Percentiles rank a stretch among this genome's conserved stretches.
phyloP scores from a whole-genome alignment of 2,888 invertebrate genomes.

The Drosophila macrospina region DNA sequence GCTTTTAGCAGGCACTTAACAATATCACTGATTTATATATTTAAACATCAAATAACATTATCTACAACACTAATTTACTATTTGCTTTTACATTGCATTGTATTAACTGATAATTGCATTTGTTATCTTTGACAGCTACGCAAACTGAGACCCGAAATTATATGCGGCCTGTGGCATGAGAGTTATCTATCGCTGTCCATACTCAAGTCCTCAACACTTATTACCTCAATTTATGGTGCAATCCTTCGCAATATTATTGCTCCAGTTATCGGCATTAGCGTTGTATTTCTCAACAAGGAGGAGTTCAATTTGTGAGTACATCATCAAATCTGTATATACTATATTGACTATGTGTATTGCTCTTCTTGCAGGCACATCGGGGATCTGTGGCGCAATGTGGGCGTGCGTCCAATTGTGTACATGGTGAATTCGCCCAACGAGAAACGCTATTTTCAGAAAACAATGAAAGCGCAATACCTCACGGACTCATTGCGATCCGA shows the following conservation, averaged over 20 bases:
- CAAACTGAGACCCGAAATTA: constrained; percentile 84
- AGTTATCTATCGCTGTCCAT: constrained; percentile 82
- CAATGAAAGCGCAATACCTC: constrained; percentile 85
- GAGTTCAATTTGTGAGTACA: constrained; percentile 84
- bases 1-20: background rate
- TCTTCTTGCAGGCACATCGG: constrained; percentile 82
- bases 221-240: constrained; percentile 85
- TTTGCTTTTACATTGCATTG: no score
- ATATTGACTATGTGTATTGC: background rate
- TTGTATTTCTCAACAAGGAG: constrained; percentile 85
- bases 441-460: constrained; percentile 85
- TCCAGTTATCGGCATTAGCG: constrained; percentile 85
- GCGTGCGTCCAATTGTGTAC: constrained; percentile 85
- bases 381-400: constrained; percentile 85
- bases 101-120: constrained; percentile 1
- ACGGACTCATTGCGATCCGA: constrained; percentile 85
- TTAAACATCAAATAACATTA: background rate
- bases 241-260: constrained; percentile 85
- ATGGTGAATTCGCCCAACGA: constrained; percentile 86
- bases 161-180: constrained; percentile 85
- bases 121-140: constrained; percentile 74
- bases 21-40: background rate
- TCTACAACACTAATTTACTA: background rate
- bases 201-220: constrained; percentile 83
- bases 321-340: background rate